These are phyloP conservation scores for Cavia aperea DNA, from an alignment of 2,113 vertebrate genomes.

Conservation along the genomic window DNA sequence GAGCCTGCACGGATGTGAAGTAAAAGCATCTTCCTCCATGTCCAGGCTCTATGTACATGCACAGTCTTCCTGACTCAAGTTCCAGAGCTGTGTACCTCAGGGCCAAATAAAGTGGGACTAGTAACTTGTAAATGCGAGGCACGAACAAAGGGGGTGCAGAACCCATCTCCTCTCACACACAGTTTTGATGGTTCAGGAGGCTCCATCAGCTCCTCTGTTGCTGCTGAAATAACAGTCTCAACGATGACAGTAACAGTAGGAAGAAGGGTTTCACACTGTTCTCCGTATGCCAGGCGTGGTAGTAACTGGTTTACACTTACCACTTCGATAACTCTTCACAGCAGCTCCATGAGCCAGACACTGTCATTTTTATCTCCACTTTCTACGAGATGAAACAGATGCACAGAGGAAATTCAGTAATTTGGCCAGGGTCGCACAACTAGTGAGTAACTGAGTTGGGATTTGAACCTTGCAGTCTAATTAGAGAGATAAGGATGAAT, in stretches of 20 bases:
- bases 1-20: not conserved
- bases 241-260: too few species aligned
- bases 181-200: not conserved
- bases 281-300: not conserved
- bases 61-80: too few species aligned
- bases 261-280: not conserved
- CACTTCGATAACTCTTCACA: not conserved
- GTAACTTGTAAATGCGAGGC: not conserved
- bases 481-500: not conserved
- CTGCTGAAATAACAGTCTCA: not conserved
- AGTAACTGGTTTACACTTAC: not conserved
- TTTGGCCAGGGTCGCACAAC: not conserved
- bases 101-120: not conserved
- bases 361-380: not conserved
- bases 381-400: not conserved
- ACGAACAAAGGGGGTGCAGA: too few species aligned
- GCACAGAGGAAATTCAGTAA: not conserved
- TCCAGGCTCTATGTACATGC: not conserved
- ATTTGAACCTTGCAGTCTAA: not conserved
- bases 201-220: not conserved
- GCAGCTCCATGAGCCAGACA: not conserved
- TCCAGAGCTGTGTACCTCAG: not conserved
- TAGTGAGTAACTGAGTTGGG: not conserved
- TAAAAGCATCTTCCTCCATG: not conserved
- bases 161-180: not conserved